These are phyloP conservation scores for Zygaena filipendulae DNA, from an alignment of 2,888 invertebrate species.

Conservation along the genomic window DNA sequence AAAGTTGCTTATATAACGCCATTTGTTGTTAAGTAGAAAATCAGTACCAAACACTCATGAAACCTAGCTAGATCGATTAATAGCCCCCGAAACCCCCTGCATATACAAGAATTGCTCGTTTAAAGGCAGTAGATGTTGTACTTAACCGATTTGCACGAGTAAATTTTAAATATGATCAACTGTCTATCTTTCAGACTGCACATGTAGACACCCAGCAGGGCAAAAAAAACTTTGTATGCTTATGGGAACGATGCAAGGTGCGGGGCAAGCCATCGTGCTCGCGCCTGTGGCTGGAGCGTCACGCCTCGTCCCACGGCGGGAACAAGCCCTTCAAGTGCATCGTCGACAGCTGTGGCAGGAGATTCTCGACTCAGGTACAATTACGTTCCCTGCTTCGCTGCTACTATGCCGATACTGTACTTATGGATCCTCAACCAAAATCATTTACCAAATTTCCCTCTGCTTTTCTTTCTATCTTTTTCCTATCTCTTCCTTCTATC, in stretches of 20 bases:
- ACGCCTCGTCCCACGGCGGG: conserved; percentile 90
- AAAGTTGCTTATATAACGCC: too few species aligned
- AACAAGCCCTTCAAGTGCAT: conserved; percentile 96
- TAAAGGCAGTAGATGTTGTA: too few species aligned
- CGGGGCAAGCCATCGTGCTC: conserved; percentile 93
- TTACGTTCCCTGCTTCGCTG: conserved; percentile 25
- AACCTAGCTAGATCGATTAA: too few species aligned
- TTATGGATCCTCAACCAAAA: not conserved
- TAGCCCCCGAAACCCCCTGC: too few species aligned
- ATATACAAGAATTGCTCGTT: too few species aligned
- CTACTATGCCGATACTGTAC: conserved; percentile 10
- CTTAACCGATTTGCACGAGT: too few species aligned
- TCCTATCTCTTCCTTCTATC: too few species aligned
- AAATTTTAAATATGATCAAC: too few species aligned
- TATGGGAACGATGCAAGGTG: conserved; percentile 95
- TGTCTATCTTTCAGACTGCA: conserved; percentile 73
- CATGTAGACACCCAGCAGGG: conserved; percentile 90
- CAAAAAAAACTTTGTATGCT: conserved; percentile 86
- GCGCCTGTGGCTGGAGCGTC: conserved; percentile 92
- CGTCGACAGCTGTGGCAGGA: conserved; percentile 90
- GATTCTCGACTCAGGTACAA: conserved; percentile 87
- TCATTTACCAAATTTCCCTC: not conserved
- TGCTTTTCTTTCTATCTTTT: too few species aligned
- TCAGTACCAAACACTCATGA: too few species aligned
- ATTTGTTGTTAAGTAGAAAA: too few species aligned